Base-by-base conservation (phyloP, 2,888 invertebrate species). In the Tolmerus cingulatus region DNA sequence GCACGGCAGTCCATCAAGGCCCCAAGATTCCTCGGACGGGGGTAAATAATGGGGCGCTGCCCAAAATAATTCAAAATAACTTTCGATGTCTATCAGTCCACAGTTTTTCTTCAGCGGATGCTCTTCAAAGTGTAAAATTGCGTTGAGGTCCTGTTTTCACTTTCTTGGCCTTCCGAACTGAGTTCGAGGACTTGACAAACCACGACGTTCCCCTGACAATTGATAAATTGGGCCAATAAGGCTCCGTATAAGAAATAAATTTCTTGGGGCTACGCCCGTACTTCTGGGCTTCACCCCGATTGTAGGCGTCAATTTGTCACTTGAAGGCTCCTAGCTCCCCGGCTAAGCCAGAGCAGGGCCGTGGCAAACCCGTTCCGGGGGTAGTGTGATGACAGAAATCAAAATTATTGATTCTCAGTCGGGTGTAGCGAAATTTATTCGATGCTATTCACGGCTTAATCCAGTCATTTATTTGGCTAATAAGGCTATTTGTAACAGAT, bases 401-500 rank as follows among this genome's bases (percentile, higher is more conserved):
- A 85, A 85, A 85, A 85, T 85, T 85, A 85, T 85, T 85, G 85
- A 85, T 85, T 85, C 85, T 74, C 85, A 37, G 19, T 40, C 74
- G 74, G 85, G 74, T 46, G 46, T 85, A 74, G 74, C 85, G 46
- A 85, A 85, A 85, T 85, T 85, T 85, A 85, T 85, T 85, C 51
- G 74, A 85, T 74, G 85, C 74, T 85, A 85, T 85, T 85, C 85
- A 74, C 85, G 85, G 46, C 85, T 74, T 85, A 85, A 85, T 85
- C 85, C 74, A 85, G 74, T 85, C 85, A 85, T 85, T 85, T 85
- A 85, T 85, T 85, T 85, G 74, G 85, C 74, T 85, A 85, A 85
- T 85, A 85, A 85, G 85, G 85, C 74, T 85, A 85, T 85, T 85
- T 85, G 85, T 85, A 85, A 85, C 74, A 85, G 74, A 85, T 85